These are phyloP conservation scores for Gambusia yucatana DNA, from an alignment of 2,797 vertebrate genomes.

Conservation along the genomic window DNA sequence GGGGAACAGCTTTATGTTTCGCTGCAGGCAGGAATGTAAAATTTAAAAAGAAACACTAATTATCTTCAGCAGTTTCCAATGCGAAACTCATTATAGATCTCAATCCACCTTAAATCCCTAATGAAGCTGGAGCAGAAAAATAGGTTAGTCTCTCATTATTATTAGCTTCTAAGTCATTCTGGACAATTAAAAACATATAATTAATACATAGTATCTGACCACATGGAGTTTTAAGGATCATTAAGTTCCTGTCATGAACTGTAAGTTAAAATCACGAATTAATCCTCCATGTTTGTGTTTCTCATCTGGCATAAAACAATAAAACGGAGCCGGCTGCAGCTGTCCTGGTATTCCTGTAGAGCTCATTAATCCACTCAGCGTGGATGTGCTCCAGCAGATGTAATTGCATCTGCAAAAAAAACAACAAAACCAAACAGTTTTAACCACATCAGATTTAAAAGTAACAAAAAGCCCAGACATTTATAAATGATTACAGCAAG, in stretches of 20 bases:
- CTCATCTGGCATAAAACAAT: slow-evolving; percentile 1
- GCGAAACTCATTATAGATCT: slow-evolving; percentile 35
- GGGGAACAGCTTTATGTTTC: slow-evolving; percentile 4
- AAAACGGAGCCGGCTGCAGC: not conserved
- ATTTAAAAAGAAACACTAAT: slow-evolving; percentile 21
- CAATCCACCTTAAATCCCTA: slow-evolving; percentile 52
- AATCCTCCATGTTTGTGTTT: not conserved
- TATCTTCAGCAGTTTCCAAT: slow-evolving; percentile 27
- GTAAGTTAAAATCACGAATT: not conserved
- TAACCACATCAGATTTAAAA: not conserved
- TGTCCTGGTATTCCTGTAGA: not conserved
- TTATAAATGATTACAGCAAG: not conserved
- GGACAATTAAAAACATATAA: not conserved
- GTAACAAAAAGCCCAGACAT: not conserved
- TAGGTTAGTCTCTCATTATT: slow-evolving; percentile 38
- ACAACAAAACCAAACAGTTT: not conserved
- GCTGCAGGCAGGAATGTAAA: not conserved
- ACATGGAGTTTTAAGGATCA: not conserved
- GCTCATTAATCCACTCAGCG: not conserved
- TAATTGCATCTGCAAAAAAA: not conserved
- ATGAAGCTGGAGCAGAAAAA: slow-evolving; percentile 58
- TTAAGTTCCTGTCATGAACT: not conserved
- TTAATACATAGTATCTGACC: not conserved
- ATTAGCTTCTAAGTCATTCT: not conserved
- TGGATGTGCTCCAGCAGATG: not conserved